phyloP scores from a whole-genome alignment of 2,888 invertebrate species.

The Salpingus planirostris region DNA sequence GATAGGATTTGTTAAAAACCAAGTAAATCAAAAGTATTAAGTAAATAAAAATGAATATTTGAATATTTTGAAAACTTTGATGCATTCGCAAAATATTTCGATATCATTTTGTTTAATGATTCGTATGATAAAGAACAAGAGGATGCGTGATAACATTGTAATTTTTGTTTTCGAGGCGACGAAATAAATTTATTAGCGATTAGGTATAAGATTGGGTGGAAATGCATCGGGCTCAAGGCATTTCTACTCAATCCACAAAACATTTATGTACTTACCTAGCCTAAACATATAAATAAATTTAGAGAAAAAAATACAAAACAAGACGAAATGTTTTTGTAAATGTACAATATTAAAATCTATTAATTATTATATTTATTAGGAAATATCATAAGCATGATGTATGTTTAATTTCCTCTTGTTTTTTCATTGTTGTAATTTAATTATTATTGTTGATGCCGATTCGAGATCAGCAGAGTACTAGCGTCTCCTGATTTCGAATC shows the following conservation, averaged over 20 bases:
- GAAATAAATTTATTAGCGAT: slow-evolving; percentile 13
- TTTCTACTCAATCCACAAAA: slow-evolving; percentile 21
- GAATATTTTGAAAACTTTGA: slow-evolving; percentile 13
- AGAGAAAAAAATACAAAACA: slow-evolving; percentile 8
- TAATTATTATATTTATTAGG: slow-evolving; percentile 15
- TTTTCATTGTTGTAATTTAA: too few species aligned
- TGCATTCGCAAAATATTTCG: too few species aligned
- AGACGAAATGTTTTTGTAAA: slow-evolving; percentile 6
- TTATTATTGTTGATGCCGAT: too few species aligned
- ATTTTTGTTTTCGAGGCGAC: too few species aligned
- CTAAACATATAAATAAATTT: background rate
- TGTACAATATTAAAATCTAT: slow-evolving; percentile 3
- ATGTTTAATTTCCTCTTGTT: slow-evolving; percentile 23
- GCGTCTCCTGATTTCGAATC: too few species aligned
- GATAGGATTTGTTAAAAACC: slow-evolving; percentile 32
- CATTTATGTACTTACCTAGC: too few species aligned
- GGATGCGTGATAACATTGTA: too few species aligned
- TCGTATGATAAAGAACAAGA: background rate
- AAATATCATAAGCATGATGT: slow-evolving; percentile 16
- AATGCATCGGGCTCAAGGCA: slow-evolving; percentile 26
- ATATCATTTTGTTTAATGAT: too few species aligned
- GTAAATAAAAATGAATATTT: slow-evolving; percentile 17
- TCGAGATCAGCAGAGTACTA: too few species aligned
- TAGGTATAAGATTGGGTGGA: slow-evolving; percentile 21
- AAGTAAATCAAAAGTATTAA: too few species aligned